Evolutionary conservation across 2,888 invertebrate species (phyloP), one percentile per base, ranked within the genome.

Genomic region (Osedax fenrisi): DNA sequence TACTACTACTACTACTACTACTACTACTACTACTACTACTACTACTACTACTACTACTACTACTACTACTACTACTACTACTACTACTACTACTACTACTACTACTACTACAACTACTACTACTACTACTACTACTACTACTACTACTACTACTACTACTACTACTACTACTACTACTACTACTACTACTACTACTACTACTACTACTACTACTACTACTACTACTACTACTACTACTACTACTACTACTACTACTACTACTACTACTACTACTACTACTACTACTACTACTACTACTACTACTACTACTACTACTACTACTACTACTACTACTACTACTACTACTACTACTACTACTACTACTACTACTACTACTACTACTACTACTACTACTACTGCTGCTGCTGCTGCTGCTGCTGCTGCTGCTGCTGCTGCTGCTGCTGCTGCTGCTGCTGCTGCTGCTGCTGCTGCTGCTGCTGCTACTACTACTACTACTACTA

Each of bases 341-440:
- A 75, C 74, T 74, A 56, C 74, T 74, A 56, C 74, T 75, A 75
- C 74, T 74, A 56, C 75, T 74, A 75, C 74, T 75, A 75, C 75
- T 75, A 56, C 75, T 74, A 75, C n/a, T n/a, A n/a, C n/a, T n/a
- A n/a, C 72, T 72, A 72, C 71, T 72, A 72, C 72, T 72, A 71
- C 72, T 72, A 71, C 72, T 72, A 72, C 72, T 72, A 72, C 72
- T 72, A 71, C 72, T 72, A 17, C 22, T 72, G 22, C 71, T 22
- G n/a, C 72, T 72, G 24, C 72, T 72, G 24, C 72, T 72, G 25
- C 72, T 72, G 71, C 72, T 72, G 25, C 66, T 72, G 22, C 66
- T 72, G 22, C 72, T 72, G n/a, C 72, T 72, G 71, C 72, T 72
- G 25, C 72, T 72, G 72, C 72, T 22, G n/a, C 71, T 22, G 72